These are phyloP conservation scores for Aphaenogaster ashmeadi DNA, from an alignment of 1,140 invertebrate genomes.

Conservation along the genomic window DNA sequence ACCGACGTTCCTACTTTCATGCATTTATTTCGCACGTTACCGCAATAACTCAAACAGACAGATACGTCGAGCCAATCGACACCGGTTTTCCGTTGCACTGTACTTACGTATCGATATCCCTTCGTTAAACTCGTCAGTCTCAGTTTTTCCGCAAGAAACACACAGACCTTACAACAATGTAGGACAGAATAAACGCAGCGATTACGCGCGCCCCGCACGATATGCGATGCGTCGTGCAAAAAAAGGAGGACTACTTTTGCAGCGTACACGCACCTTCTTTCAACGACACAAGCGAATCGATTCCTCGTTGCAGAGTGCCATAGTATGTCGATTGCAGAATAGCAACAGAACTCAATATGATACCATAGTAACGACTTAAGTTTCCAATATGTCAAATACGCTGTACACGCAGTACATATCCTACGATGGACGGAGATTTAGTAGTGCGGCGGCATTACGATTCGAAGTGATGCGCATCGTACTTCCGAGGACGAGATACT, in stretches of 20 bases:
- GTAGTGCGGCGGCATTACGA: conserved; percentile 72
- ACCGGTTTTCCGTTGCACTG: conserved; percentile 55
- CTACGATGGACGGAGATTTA: conserved; percentile 46
- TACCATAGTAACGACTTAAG: conserved; percentile 24
- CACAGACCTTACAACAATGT: not conserved
- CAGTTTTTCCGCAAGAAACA: conserved; percentile 23
- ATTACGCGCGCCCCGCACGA: conserved; percentile 29
- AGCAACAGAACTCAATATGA: conserved; percentile 34
- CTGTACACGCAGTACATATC: conserved; percentile 55
- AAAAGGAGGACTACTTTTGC: conserved; percentile 29
- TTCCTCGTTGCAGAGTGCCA: conserved; percentile 40
- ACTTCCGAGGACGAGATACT: conserved; percentile 72
- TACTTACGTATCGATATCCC: conserved; percentile 21
- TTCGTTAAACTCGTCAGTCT: conserved; percentile 39
- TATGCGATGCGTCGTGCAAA: conserved; percentile 28
- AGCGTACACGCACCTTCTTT: conserved; percentile 42
- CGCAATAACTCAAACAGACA: conserved; percentile 32
- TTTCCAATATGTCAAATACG: conserved; percentile 19
- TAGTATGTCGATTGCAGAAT: conserved; percentile 33
- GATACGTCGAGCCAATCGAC: conserved; percentile 62
- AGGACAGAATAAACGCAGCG: conserved; percentile 22
- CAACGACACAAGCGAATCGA: conserved; percentile 6
- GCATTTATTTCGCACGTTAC: not conserved
- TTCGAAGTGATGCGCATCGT: conserved; percentile 72
- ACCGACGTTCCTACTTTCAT: conserved; percentile 12